phyloP scores from a whole-genome alignment of 2,113 vertebrate genomes.

The Cynoglossus semilaevis region DNA sequence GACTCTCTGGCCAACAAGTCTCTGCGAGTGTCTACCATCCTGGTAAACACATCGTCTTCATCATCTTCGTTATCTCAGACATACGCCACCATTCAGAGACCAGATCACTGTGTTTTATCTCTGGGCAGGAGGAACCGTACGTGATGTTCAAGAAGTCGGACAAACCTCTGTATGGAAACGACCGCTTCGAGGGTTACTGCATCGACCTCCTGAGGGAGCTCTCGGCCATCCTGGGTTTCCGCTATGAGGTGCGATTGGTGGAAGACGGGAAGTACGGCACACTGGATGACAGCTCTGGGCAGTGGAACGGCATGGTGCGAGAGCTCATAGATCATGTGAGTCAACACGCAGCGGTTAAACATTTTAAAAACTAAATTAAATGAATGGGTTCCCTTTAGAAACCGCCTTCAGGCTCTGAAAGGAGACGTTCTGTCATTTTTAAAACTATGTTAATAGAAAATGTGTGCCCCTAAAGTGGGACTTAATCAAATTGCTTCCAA shows the following conservation, averaged over 20 bases:
- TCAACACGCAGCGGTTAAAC: conserved; percentile 23
- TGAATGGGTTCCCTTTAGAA: not conserved
- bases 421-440: not conserved
- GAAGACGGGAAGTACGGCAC: conserved; percentile 95
- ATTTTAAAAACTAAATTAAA: not conserved
- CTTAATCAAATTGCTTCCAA: conserved; percentile 1
- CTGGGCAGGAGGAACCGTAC: conserved; percentile 90
- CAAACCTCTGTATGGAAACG: conserved; percentile 95
- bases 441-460: not conserved
- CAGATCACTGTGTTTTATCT: conserved; percentile 11
- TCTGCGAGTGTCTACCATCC: conserved; percentile 91
- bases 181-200: conserved; percentile 95
- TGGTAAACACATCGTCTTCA: conserved; percentile 78
- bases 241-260: conserved; percentile 92
- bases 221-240: conserved; percentile 92
- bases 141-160: conserved; percentile 99
- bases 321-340: conserved; percentile 98
- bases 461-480: not conserved
- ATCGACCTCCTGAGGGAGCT: conserved; percentile 95
- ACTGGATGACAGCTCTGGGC: conserved; percentile 87
- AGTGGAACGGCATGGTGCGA: conserved; percentile 98
- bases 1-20: conserved; percentile 95
- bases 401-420: not conserved
- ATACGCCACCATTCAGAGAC: conserved; percentile 17
- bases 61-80: no score